These are phyloP conservation scores for Noturus placidus DNA, from an alignment of 2,113 vertebrate species.

Conservation along the genomic window DNA sequence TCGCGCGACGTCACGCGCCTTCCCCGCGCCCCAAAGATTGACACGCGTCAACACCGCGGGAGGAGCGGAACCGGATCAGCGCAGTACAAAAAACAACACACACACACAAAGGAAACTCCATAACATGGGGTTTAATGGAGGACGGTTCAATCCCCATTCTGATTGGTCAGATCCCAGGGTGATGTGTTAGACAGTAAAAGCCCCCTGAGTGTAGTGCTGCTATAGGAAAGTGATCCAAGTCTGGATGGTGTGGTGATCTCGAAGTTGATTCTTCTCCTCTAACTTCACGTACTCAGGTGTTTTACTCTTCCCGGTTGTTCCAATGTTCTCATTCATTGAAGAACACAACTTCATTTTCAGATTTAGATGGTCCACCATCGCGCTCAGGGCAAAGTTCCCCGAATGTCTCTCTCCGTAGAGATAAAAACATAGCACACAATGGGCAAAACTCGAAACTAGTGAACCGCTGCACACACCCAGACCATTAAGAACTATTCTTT, in stretches of 20 bases:
- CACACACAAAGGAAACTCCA: not conserved
- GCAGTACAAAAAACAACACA: not conserved
- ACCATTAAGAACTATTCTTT: slow-evolving; percentile 43
- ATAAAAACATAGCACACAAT: not conserved
- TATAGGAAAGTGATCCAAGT: not conserved
- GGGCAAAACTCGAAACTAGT: not conserved
- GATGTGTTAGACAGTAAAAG: not conserved
- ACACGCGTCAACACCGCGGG: slow-evolving; percentile 47
- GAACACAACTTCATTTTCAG: too few species aligned
- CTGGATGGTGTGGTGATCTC: too few species aligned
- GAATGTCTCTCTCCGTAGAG: not conserved
- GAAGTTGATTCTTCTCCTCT: not conserved
- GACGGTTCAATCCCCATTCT: not conserved
- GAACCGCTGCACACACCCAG: slow-evolving; percentile 26
- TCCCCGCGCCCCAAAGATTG: slow-evolving; percentile 13
- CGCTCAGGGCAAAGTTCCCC: too few species aligned
- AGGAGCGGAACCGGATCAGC: slow-evolving; percentile 17
- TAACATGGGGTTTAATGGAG: not conserved
- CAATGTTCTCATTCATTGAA: too few species aligned
- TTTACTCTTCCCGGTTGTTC: not conserved
- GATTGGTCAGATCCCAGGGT: not conserved
- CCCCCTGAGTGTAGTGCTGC: too few species aligned
- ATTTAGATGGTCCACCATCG: too few species aligned
- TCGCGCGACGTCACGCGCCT: slow-evolving; percentile 77
- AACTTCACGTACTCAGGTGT: not conserved